These are phyloP conservation scores for Hirtodrosophila duncani DNA, from an alignment of 2,888 invertebrate species.

Conservation along the genomic window DNA sequence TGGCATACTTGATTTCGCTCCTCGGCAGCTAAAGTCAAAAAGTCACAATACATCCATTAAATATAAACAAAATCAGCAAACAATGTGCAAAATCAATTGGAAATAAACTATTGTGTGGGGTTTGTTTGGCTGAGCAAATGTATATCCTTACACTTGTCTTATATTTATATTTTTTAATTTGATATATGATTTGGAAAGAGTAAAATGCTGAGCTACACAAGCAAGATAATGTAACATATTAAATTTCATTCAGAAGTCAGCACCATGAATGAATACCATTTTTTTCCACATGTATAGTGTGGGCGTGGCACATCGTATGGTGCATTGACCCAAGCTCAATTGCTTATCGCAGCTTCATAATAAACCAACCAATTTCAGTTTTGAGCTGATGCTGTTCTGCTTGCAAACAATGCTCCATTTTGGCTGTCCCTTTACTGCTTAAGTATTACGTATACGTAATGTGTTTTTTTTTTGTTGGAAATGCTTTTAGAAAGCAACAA, in stretches of 20 bases:
- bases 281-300: conserved; percentile 9
- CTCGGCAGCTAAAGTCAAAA: no score
- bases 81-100: no score
- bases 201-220: no score
- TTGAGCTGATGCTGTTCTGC: conserved; percentile 16
- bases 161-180: no score
- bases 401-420: conserved; percentile 63
- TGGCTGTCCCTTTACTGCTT: conserved; percentile 42
- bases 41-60: no score
- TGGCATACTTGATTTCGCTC: conserved; percentile 63
- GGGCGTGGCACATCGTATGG: conserved; percentile 21
- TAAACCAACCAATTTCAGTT: conserved; percentile 54
- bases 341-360: conserved; percentile 47
- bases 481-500: conserved; percentile 29
- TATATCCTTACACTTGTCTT: no score
- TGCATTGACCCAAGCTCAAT: conserved; percentile 47
- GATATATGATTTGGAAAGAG: no score
- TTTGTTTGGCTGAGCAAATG: no score
- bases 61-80: no score
- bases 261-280: not conserved
- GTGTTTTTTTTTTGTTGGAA: conserved; percentile 8
- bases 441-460: conserved; percentile 58
- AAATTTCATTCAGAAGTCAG: no score
- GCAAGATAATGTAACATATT: no score
- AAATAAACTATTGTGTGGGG: no score